Conservation (phyloP, 2,888 invertebrate species). For the Molorchus minor region DNA sequence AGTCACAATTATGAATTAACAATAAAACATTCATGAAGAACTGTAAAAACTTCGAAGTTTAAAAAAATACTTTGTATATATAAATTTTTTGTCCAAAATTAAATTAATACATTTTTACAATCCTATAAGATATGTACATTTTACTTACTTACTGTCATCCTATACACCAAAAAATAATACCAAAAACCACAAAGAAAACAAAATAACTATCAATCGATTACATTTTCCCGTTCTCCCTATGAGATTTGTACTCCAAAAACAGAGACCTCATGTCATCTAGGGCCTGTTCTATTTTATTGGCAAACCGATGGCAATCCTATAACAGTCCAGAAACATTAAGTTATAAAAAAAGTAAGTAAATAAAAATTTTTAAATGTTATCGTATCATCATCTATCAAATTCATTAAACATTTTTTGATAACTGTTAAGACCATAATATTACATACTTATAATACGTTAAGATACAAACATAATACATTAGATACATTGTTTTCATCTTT, state of each 20-base stretch:
- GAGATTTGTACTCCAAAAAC: constrained; percentile 69
- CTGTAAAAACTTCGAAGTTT: not conserved
- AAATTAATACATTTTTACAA: not conserved
- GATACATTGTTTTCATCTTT: no score
- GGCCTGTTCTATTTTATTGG: constrained; percentile 72
- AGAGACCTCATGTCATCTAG: constrained; percentile 70
- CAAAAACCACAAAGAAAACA: constrained; percentile 21
- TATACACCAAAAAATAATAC: constrained; percentile 29
- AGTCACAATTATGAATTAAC: not conserved
- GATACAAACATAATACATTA: no score
- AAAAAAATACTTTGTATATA: not conserved
- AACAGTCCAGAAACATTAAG: constrained; percentile 51
- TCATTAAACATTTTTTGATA: no score
- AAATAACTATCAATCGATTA: constrained; percentile 15
- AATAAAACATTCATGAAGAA: not conserved
- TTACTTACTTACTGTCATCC: constrained; percentile 20
- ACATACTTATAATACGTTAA: no score
- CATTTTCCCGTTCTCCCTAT: constrained; percentile 57
- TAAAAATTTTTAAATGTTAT: constrained; percentile 5
- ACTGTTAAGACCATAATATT: no score
- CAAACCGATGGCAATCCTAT: constrained; percentile 84
- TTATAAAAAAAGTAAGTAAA: not conserved
- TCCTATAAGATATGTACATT: constrained; percentile 18
- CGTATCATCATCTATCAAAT: not conserved
- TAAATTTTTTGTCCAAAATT: not conserved